phyloP scores from a whole-genome alignment of 2,113 vertebrate species.

The Mus pahari region DNA sequence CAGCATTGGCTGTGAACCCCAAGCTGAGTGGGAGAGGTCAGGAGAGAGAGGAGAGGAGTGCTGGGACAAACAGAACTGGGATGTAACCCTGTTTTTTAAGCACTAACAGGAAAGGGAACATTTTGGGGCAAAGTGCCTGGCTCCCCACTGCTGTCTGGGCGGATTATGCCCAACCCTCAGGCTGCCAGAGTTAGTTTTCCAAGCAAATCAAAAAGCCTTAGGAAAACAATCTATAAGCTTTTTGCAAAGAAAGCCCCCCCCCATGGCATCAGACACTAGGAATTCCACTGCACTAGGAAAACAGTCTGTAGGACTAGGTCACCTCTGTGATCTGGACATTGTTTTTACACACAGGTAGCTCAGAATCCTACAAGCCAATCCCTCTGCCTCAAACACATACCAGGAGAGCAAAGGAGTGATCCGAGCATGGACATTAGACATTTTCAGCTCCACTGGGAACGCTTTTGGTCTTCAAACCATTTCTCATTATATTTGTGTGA shows the following conservation, averaged over 20 bases:
- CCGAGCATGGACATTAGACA: not conserved
- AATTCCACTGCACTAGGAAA: slow-evolving; percentile 45
- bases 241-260: not conserved
- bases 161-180: not conserved
- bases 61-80: not conserved
- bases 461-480: not conserved
- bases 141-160: fast-evolving
- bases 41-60: slow-evolving; percentile 14
- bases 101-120: not conserved
- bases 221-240: not conserved
- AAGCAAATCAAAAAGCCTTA: not conserved
- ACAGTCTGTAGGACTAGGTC: not conserved
- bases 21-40: not conserved
- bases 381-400: too few species aligned
- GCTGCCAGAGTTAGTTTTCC: fast-evolving
- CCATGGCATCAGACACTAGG: not conserved
- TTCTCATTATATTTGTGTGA: not conserved
- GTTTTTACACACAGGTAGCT: not conserved
- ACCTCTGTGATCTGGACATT: not conserved
- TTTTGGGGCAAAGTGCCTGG: not conserved
- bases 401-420: not conserved
- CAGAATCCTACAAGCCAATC: not conserved
- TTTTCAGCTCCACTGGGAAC: not conserved
- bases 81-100: not conserved
- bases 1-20: slow-evolving; percentile 50